Evolutionary conservation across 2,888 invertebrate species (phyloP), one percentile per base, ranked within the genome.

Genomic region (Entomobrya proxima): DNA sequence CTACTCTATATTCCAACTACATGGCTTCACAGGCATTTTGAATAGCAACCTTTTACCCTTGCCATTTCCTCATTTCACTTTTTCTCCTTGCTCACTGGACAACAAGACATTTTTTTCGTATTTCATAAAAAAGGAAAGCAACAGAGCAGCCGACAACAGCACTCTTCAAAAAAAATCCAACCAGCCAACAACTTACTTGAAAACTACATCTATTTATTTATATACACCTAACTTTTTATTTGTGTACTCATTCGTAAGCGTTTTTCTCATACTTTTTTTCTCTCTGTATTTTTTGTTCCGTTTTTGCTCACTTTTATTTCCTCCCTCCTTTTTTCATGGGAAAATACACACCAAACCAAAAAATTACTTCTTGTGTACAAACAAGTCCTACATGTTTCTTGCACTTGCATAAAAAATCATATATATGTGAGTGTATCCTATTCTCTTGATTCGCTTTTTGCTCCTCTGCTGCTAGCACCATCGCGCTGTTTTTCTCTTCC

Each of bases 261-360:
- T n/a, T n/a, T n/a, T n/a, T n/a, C n/a, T n/a, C n/a, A n/a, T n/a
- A n/a, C n/a, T n/a, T n/a, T n/a, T n/a, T n/a, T n/a, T n/a, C n/a
- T n/a, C n/a, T n/a, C n/a, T n/a, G n/a, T n/a, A n/a, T n/a, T n/a
- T n/a, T n/a, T n/a, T n/a, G n/a, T n/a, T n/a, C n/a, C n/a, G n/a
- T n/a, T n/a, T n/a, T n/a, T n/a, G n/a, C n/a, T n/a, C n/a, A n/a
- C n/a, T n/a, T n/a, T n/a, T n/a, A n/a, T n/a, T n/a, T n/a, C n/a
- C n/a, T n/a, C n/a, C n/a, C 21, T 55, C 55, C 18, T 18, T 18
- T 55, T 55, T 55, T 55, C 55, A 55, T 55, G 55, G 55, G 55
- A 55, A 55, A 55, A 18, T 55, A 55, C 61, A 61, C 27, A 61
- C 37, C 67, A 37, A 67, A 67, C 67, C 67, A 35, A 67, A 40